Evolutionary conservation across 2,113 vertebrate species (phyloP).

Genomic region (Oncorhynchus tshawytscha): DNA sequence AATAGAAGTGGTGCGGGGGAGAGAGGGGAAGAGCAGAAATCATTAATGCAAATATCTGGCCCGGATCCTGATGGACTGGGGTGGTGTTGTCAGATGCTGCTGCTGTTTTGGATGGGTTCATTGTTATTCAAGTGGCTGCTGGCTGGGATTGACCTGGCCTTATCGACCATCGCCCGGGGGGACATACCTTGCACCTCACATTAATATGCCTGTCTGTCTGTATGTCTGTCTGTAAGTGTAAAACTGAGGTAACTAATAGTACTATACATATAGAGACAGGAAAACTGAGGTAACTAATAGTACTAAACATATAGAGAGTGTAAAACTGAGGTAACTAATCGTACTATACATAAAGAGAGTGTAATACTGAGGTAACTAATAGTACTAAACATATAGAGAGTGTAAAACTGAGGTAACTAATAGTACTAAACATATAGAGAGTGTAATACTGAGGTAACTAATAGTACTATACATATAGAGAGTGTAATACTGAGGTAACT

Average conservation of each 20-base stretch:
- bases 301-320: too few relatives aligned
- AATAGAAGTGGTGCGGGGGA: not conserved
- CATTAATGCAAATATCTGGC: slow-evolving; percentile 8
- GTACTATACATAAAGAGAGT: too few relatives aligned
- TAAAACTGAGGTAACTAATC: not conserved
- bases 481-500: not conserved
- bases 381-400: too few relatives aligned
- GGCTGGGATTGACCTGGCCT: not conserved
- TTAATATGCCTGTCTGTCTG: not conserved
- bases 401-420: not conserved
- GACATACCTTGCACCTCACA: not conserved
- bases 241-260: not conserved
- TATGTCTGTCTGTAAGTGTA: not conserved
- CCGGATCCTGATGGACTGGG: not conserved
- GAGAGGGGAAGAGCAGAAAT: not conserved
- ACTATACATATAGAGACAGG: too few relatives aligned
- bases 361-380: not conserved
- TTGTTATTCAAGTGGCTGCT: slow-evolving; percentile 1
- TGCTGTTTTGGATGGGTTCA: slow-evolving; percentile 1
- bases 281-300: not conserved
- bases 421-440: too few relatives aligned
- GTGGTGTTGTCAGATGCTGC: not conserved
- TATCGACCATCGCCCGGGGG: not conserved
- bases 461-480: too few relatives aligned
- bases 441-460: not conserved